Evolutionary conservation across 2,797 vertebrate genomes (phyloP).

Genomic region (Hippoglossus hippoglossus): DNA sequence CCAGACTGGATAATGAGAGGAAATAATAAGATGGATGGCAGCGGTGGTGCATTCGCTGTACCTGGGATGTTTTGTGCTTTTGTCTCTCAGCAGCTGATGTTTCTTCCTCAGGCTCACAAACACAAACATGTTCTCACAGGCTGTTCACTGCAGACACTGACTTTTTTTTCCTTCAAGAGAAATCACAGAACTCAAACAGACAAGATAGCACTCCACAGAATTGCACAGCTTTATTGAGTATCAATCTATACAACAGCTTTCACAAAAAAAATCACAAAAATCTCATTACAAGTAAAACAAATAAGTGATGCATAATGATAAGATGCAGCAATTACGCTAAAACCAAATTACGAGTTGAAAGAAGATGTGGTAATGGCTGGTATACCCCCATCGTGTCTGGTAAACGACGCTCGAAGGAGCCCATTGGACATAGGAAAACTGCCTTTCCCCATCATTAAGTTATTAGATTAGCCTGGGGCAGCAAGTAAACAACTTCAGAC

Average conservation of each 20-base stretch:
- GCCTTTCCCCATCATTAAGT: slow-evolving; percentile 79
- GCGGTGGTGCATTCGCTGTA: slow-evolving; percentile 27
- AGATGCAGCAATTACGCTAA: slow-evolving; percentile 68
- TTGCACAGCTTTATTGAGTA: slow-evolving; percentile 59
- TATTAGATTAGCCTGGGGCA: slow-evolving; percentile 80
- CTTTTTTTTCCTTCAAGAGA: slow-evolving; percentile 43
- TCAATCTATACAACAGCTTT: slow-evolving; percentile 55
- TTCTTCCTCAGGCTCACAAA: slow-evolving; percentile 39
- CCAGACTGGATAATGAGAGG: slow-evolving; percentile 46
- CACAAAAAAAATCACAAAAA: slow-evolving; percentile 48
- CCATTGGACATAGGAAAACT: slow-evolving; percentile 72
- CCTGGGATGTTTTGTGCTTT: slow-evolving; percentile 42
- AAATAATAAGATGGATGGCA: slow-evolving; percentile 26
- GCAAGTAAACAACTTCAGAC: slow-evolving; percentile 80
- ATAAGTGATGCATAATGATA: slow-evolving; percentile 75
- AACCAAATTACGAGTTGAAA: slow-evolving; percentile 79
- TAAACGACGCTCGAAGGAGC: slow-evolving; percentile 80
- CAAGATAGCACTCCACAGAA: slow-evolving; percentile 36
- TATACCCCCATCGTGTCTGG: slow-evolving; percentile 66
- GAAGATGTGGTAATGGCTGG: slow-evolving; percentile 76
- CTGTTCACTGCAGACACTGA: slow-evolving; percentile 22
- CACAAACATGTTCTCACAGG: slow-evolving; percentile 39
- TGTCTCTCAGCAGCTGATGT: slow-evolving; percentile 26
- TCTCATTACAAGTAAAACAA: slow-evolving; percentile 59
- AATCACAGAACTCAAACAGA: slow-evolving; percentile 38